Percentiles rank a stretch among this genome's conserved stretches.
phyloP scores from a whole-genome alignment of 2,797 vertebrate species.

The Protosalanx chinensis region DNA sequence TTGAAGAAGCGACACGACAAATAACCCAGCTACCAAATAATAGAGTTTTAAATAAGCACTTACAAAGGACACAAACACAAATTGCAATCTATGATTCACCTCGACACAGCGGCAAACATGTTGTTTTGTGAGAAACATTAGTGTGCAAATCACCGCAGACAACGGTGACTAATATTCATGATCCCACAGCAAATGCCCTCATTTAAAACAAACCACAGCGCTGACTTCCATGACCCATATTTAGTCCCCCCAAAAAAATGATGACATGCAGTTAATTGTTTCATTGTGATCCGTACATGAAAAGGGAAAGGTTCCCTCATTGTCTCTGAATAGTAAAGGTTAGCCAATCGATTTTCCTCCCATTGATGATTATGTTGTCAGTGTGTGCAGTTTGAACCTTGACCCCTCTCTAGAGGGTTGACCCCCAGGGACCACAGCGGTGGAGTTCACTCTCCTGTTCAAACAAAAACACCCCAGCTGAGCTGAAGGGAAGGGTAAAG shows the following conservation, averaged over 20 bases:
- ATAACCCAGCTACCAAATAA: too few species aligned
- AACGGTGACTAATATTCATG: neutral
- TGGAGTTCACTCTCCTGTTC: slow-evolving; percentile 22
- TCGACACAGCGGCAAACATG: slow-evolving; percentile 20
- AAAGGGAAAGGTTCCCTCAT: neutral
- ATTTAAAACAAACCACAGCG: neutral
- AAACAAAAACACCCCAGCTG: slow-evolving; percentile 28
- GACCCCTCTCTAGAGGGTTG: too few species aligned
- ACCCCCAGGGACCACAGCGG: neutral
- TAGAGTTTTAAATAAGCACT: neutral
- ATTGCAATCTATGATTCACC: slow-evolving; percentile 20
- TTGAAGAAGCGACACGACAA: too few species aligned
- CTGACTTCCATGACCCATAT: neutral
- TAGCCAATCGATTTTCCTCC: too few species aligned
- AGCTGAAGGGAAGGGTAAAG: slow-evolving; percentile 60
- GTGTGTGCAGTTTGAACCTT: too few species aligned
- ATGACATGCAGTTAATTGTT: neutral
- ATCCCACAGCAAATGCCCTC: neutral
- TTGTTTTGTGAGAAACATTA: slow-evolving; percentile 27
- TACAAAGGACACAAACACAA: slow-evolving; percentile 29
- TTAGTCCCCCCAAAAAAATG: neutral
- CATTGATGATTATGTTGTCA: too few species aligned
- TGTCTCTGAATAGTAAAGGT: too few species aligned
- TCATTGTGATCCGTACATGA: neutral
- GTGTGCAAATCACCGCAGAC: slow-evolving; percentile 3